Evolutionary conservation across 2,797 vertebrate genomes (phyloP).

Genomic region (Manis javanica): DNA sequence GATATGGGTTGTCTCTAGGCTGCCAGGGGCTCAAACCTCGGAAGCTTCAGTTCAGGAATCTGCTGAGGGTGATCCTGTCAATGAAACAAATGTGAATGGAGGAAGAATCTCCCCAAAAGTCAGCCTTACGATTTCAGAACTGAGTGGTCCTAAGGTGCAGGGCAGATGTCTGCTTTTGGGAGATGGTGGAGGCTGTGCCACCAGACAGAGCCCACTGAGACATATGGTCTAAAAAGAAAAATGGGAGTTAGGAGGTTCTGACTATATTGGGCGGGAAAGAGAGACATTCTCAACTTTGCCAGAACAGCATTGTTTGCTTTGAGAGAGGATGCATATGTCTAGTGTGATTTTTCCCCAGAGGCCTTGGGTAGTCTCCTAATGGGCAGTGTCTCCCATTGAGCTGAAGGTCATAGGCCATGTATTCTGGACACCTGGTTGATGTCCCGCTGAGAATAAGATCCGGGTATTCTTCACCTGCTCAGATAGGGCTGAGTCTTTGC

Average conservation of each 20-base stretch:
- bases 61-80: neutral
- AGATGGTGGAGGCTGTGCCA: neutral
- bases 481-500: neutral
- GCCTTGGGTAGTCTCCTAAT: neutral
- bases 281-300: neutral
- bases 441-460: neutral
- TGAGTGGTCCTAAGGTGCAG: neutral
- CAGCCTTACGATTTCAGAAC: neutral
- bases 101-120: neutral
- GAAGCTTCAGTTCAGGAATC: neutral
- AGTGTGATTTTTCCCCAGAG: neutral
- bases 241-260: neutral
- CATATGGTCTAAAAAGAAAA: neutral
- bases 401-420: neutral
- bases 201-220: neutral
- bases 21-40: neutral
- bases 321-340: neutral
- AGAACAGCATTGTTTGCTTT: neutral
- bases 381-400: neutral
- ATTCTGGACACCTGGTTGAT: neutral
- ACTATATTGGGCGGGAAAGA: neutral
- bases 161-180: neutral
- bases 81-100: neutral
- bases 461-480: neutral
- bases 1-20: neutral